A percentile compares a stretch with the other conserved stretches of the same genome.
These are phyloP conservation scores for Trachythela sp. DNA, from an alignment of 64 coral and sea anemone genomes.

Conservation along the genomic window DNA sequence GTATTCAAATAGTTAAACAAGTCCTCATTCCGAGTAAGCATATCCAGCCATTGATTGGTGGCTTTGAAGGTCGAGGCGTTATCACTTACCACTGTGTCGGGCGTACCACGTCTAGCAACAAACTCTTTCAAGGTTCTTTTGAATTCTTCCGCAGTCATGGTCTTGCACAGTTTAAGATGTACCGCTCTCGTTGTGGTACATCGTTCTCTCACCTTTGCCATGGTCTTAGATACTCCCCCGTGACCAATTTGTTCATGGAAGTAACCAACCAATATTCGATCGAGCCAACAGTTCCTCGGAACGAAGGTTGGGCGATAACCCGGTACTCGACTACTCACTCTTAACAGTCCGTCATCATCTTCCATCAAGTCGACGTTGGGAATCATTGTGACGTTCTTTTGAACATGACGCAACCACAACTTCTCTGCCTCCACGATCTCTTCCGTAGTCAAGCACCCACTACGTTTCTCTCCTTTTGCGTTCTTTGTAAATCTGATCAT, in stretches of 20 bases:
- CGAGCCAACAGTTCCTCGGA: not conserved
- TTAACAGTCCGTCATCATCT: not conserved
- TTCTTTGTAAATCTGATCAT: no score
- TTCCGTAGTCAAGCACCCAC: no score
- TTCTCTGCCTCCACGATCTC: no score
- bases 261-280: not conserved
- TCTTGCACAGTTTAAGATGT: not conserved
- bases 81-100: not conserved
- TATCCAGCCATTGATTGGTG: not conserved
- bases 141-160: not conserved
- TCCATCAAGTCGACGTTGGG: no score
- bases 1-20: not conserved
- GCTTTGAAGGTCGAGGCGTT: not conserved
- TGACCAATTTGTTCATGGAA: not conserved
- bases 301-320: not conserved
- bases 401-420: no score
- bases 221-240: not conserved
- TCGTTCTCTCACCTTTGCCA: not conserved
- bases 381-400: no score
- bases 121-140: not conserved
- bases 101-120: not conserved
- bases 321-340: not conserved
- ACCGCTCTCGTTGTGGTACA: not conserved
- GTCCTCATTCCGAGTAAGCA: not conserved
- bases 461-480: no score